Evolutionary conservation across 2,113 vertebrate species (phyloP).

Genomic region (Hypocryptadius cinnamomeus): DNA sequence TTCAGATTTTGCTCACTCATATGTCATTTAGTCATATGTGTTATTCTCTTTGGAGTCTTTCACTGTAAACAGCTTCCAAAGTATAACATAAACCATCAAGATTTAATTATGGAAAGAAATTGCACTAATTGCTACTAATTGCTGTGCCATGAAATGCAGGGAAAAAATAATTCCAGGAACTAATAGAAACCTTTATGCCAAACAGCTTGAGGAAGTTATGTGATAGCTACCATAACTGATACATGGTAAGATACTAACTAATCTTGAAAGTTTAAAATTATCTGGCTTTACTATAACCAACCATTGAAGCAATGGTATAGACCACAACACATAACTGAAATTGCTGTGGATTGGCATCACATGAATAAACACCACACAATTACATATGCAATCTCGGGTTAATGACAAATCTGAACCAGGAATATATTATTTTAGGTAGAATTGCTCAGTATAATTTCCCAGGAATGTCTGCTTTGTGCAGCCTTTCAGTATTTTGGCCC

Average conservation of each 20-base stretch:
- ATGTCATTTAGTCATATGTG: neutral
- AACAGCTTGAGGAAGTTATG: neutral
- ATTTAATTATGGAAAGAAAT: neutral
- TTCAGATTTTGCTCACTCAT: neutral
- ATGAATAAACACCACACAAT: neutral
- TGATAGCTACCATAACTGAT: neutral
- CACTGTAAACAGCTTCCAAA: neutral
- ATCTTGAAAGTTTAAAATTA: neutral
- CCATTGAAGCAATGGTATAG: neutral
- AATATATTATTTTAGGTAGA: neutral
- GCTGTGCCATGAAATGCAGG: neutral
- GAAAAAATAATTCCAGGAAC: neutral
- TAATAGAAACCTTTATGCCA: neutral
- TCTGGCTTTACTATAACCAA: neutral
- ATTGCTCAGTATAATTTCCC: neutral
- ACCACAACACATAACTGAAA: neutral
- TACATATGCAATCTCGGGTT: neutral
- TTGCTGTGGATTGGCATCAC: neutral
- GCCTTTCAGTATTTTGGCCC: neutral
- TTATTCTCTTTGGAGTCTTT: neutral
- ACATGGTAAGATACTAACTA: neutral
- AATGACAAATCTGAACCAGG: neutral
- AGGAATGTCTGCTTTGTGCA: neutral
- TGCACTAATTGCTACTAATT: neutral
- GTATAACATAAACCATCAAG: neutral